Evolutionary conservation across 1,140 invertebrate species (phyloP), one percentile per base, ranked within the genome.

Genomic region (Carcinoscorpius rotundicauda): DNA sequence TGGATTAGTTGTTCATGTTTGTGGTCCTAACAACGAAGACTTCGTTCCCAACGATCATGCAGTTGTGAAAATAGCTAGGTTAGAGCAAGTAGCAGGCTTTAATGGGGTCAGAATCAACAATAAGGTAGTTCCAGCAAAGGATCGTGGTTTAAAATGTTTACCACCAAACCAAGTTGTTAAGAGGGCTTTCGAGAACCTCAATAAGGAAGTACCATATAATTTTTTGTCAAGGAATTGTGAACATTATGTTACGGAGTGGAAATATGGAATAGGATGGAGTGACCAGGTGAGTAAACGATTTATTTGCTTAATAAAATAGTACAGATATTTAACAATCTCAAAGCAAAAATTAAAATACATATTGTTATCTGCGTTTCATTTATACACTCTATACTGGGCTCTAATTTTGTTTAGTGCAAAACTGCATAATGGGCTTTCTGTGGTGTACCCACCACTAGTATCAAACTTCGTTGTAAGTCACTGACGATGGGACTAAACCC

Each of bases 241-340:
- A 71, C 74, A 75, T 67, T 75, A 71, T 64, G 72, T 73, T 6
- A 75, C 73, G 3, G 69, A 74, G 56, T 75, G 74, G 71, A 72
- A 71, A 61, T 75, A 74, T 67, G 74, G 74, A 4, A 58, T 60
- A 10, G 69, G 70, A 8, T 74, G 72, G 73, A 75, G 74, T 67
- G 73, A 75, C 67, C 74, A 75, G 73, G 74, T 75, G 66, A 63
- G 29, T 29, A 29, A 29, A 29, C 29, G 29, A 29, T 29, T 0
- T 29, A 29, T 29, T 29, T 29, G 29, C 29, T 29, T 1, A 29
- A 29, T 29, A 29, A 29, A 29, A 29, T 29, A 29, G 29, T 29
- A 29, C 29, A 29, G 29, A 29, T 29, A 29, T 29, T 29, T 29
- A 29, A 29, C 29, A 29, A 29, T 29, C 29, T 29, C 29, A 2